Evolutionary conservation across 1,140 invertebrate genomes (phyloP), one percentile per base, ranked within the genome.

Genomic region (Psilanteris sp.): DNA sequence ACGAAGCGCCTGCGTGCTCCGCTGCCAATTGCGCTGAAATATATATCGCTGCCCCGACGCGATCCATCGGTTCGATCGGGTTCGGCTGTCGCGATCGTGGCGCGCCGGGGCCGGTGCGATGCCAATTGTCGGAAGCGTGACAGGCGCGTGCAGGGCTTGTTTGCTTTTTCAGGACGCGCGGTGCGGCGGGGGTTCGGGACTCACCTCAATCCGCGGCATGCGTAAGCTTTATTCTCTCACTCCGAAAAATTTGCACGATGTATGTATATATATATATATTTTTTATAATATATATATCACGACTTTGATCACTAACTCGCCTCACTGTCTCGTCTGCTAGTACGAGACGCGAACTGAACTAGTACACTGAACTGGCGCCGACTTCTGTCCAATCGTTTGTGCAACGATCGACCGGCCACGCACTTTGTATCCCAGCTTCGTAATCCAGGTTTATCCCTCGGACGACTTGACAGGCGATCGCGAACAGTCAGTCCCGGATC

Each of bases 171-270:
- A n/a, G n/a, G n/a, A n/a, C n/a, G n/a, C n/a, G n/a, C n/a, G n/a
- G 15, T 22, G 0, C 4, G 8, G 26, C 3, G 20, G 11, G 6
- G 16, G 15, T 32, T 31, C 26, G 8, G n/a, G n/a, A 77, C 84
- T 85, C 79, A 85, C 84, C 83, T 78, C 72, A 55, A 81, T 72
- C 73, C 75, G 74, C 79, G 79, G 79, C 84, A 87, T 86, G 74
- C 83, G 83, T 84, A 80, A 78, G 79, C 77, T 78, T 77, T 80
- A n/a, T 48, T 24, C 10, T 20, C 13, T 15, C 24, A 14, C 43
- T 27, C 22, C 41, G 26, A 44, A 24, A 59, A 44, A 14, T 44
- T 31, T 64, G 32, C 26, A 64, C 77, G 39, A 32, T 5, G 13
- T 13, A 36, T n/a, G n/a, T n/a, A n/a, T n/a, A n/a, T n/a, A n/a